Conservation (phyloP, 2,797 vertebrate species). For the Protosalanx chinensis region DNA sequence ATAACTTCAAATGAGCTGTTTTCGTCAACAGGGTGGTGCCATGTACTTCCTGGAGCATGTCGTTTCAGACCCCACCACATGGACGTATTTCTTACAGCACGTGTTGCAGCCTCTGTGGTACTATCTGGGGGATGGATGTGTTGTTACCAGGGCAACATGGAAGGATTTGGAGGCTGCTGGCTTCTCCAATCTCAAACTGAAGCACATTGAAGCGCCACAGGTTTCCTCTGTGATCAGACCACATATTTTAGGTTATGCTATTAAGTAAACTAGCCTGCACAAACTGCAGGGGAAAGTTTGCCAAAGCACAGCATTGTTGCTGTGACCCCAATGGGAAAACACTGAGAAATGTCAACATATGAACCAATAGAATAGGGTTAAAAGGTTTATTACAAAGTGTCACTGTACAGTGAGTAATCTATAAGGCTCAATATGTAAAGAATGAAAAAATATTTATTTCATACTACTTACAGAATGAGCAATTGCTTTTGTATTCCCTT, state of each 20-base stretch:
- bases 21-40: constrained; percentile 68
- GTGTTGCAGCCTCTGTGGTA: constrained; percentile 76
- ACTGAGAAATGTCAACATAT: not conserved
- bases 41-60: constrained; percentile 77
- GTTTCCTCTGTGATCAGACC: constrained; percentile 62
- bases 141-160: constrained; percentile 73
- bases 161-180: constrained; percentile 74
- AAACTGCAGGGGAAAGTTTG: no score
- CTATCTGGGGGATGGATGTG: constrained; percentile 77
- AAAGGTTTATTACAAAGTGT: not conserved
- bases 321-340: not conserved
- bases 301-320: no score
- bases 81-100: constrained; percentile 80
- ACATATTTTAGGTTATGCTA: constrained; percentile 76
- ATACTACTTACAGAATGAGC: constrained; percentile 67
- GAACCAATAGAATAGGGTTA: not conserved
- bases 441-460: constrained; percentile 80
- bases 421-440: constrained; percentile 35
- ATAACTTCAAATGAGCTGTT: constrained; percentile 3
- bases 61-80: constrained; percentile 58
- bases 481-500: constrained; percentile 57
- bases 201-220: constrained; percentile 51
- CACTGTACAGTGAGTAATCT: not conserved
- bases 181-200: constrained; percentile 80
- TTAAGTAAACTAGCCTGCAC: constrained; percentile 63